phyloP scores from a whole-genome alignment of 2,888 invertebrate genomes.

The Theretra japonica region DNA sequence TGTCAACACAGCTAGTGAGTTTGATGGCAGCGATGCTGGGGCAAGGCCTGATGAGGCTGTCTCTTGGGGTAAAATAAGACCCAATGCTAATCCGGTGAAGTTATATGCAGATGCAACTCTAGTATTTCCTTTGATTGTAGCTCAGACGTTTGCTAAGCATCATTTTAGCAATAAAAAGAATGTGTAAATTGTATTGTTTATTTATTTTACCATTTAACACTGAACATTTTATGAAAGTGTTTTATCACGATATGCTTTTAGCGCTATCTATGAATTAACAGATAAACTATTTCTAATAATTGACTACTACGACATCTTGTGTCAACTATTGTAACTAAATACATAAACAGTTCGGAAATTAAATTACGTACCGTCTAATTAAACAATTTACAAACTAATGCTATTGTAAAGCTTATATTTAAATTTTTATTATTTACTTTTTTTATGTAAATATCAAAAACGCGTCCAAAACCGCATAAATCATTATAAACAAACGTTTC shows the following conservation, averaged over 20 bases:
- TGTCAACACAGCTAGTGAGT: constrained; percentile 97
- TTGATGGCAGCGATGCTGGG: constrained; percentile 99
- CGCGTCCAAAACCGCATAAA: constrained; percentile 21
- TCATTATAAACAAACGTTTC: constrained; percentile 39
- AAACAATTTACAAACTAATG: no score
- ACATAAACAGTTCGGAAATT: no score
- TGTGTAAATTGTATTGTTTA: constrained; percentile 58
- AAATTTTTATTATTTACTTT: no score
- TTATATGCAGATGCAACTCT: constrained; percentile 97
- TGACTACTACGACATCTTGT: no score
- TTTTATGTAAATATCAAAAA: neutral
- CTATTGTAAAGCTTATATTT: no score
- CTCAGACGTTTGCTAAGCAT: constrained; percentile 96
- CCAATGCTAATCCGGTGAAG: constrained; percentile 95
- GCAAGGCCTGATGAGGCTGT: constrained; percentile 99
- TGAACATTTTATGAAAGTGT: neutral
- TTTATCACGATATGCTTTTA: no score
- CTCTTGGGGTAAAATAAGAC: constrained; percentile 99
- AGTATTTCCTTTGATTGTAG: constrained; percentile 97
- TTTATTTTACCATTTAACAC: constrained; percentile 32
- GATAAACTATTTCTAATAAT: no score
- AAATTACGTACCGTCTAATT: no score
- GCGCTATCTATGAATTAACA: no score
- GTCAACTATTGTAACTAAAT: no score
- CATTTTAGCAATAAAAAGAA: constrained; percentile 83